Evolutionary conservation across 2,113 vertebrate species (phyloP).

Genomic region (Actenoides hombroni): DNA sequence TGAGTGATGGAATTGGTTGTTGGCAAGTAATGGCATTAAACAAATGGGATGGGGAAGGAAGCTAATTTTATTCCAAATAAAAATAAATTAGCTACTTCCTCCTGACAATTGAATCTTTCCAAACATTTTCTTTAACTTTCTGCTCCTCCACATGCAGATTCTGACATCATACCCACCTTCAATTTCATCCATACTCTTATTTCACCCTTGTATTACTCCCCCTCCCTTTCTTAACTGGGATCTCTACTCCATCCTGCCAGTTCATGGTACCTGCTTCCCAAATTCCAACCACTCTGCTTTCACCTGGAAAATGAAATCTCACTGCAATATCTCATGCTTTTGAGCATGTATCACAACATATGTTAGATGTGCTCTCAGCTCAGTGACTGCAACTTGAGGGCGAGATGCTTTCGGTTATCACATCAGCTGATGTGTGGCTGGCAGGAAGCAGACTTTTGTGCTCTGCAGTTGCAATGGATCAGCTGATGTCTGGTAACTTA

Average conservation of each 20-base stretch:
- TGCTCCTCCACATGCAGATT: not conserved
- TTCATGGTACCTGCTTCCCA: not conserved
- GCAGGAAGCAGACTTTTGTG: not conserved
- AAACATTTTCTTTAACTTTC: not conserved
- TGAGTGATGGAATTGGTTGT: not conserved
- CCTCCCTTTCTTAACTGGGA: not conserved
- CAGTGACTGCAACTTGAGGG: not conserved
- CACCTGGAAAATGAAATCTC: not conserved
- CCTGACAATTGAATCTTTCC: not conserved
- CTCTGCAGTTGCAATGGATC: not conserved
- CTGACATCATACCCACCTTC: not conserved
- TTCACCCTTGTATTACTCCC: not conserved
- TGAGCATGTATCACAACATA: not conserved
- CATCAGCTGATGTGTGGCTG: not conserved
- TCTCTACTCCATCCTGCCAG: not conserved
- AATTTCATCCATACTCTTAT: not conserved
- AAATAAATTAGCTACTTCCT: not conserved
- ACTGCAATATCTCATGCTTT: not conserved
- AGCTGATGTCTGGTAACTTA: constrained; percentile 13
- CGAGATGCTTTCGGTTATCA: fast-evolving
- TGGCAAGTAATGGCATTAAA: not conserved
- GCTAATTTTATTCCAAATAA: not conserved
- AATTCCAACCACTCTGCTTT: not conserved
- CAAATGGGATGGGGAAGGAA: not conserved
- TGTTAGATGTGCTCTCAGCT: not conserved